Evolutionary conservation across 1,140 invertebrate genomes (phyloP), one percentile per base, ranked within the genome.

Genomic region (Geopemphigus sp.): DNA sequence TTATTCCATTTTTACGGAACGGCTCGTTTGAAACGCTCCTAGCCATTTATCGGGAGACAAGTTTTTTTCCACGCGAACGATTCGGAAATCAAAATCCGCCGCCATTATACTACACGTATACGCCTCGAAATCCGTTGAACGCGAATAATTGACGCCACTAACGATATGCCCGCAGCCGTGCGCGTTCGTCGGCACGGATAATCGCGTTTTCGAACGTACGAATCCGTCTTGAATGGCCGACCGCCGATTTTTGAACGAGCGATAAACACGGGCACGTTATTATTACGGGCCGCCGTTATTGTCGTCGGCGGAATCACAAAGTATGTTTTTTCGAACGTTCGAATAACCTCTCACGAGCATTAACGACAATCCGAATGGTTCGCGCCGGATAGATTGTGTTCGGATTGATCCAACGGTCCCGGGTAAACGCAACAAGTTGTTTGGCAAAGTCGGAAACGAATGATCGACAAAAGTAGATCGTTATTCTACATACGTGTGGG

Each of bases 101-200:
- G 39, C n/a, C 15, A 24, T 14, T 45, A 6, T n/a, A 39, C 19
- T 26, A 5, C n/a, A 64, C 39, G 19, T 1, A 11, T 66, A 45
- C 26, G n/a, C 19, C 39, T 47, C 39, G 8, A 47, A 68, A 68
- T 47, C 39, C 11, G 24, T 68, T 68, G 64, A 68, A 68, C 0
- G 5, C 5, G n/a, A 68, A 68, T 68, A 68, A 68, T 47, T n/a
- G 64, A 68, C 64, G 47, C n/a, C n/a, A n/a, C n/a, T n/a, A n/a
- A n/a, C n/a, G n/a, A n/a, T n/a, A n/a, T n/a, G n/a, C n/a, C n/a
- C n/a, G n/a, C n/a, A n/a, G n/a, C 64, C 15, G 6, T 17, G 39
- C 24, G 39, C 64, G 39, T 47, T 45, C 39, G 64, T 68, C 64
- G 17, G 39, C 11, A 45, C 17, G 64, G 39, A 68, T 47, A 47